Evolutionary conservation across 2,113 vertebrate genomes (phyloP).

Genomic region (Macroglossus sobrinus): DNA sequence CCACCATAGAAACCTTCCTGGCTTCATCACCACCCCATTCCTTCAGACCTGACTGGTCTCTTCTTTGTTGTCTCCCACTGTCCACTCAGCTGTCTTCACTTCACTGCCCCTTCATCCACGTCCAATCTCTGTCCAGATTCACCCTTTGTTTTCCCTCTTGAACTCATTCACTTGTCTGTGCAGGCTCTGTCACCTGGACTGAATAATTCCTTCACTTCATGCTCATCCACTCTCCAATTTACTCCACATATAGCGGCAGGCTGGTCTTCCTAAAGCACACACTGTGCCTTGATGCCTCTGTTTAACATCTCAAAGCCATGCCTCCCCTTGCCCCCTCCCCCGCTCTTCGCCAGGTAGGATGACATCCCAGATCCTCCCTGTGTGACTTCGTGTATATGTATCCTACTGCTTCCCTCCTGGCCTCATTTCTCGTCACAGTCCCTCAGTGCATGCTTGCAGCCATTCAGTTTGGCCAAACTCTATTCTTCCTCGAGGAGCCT

Average conservation of each 20-base stretch:
- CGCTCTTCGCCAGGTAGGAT: too few relatives aligned
- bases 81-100: not conserved
- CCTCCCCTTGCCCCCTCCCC: fast-evolving
- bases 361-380: not conserved
- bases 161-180: not conserved
- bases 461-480: not conserved
- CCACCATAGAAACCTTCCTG: not conserved
- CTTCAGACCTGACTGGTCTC: not conserved
- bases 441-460: not conserved
- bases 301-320: not conserved
- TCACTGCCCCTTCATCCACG: not conserved
- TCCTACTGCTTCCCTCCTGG: not conserved
- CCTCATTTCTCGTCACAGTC: not conserved
- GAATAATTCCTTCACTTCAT: not conserved
- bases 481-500: not conserved
- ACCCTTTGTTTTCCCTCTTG: not conserved
- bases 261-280: not conserved
- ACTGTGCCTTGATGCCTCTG: not conserved
- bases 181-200: not conserved
- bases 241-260: not conserved
- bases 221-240: not conserved
- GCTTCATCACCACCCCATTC: not conserved
- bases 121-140: not conserved
- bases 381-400: not conserved
- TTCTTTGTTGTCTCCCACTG: too few relatives aligned